These are phyloP conservation scores for Rutilus rutilus DNA, from an alignment of 2,113 vertebrate species.

Conservation along the genomic window DNA sequence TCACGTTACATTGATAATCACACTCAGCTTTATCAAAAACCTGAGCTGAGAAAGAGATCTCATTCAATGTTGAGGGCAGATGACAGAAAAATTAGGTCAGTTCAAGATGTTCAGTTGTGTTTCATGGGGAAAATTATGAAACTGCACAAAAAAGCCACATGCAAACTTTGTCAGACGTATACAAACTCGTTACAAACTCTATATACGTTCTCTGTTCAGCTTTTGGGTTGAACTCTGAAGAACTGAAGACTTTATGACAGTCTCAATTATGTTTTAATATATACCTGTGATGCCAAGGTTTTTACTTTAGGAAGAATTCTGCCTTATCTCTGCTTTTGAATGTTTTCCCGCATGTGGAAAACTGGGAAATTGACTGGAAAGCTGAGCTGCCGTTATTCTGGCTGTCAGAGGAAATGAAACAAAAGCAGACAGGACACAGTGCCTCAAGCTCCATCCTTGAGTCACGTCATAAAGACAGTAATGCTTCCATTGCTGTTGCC, in stretches of 20 bases:
- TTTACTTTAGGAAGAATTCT: not conserved
- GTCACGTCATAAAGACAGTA: conserved; percentile 32
- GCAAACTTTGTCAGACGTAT: not conserved
- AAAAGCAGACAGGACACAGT: conserved; percentile 42
- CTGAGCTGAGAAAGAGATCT: not conserved
- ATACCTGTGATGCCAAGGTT: not conserved
- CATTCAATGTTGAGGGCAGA: not conserved
- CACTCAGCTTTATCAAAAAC: conserved; percentile 11
- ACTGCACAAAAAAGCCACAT: not conserved
- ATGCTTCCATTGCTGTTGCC: conserved; percentile 16
- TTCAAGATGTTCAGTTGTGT: not conserved
- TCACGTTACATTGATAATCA: conserved; percentile 37
- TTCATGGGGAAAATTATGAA: not conserved
- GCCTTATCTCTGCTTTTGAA: conserved; percentile 4
- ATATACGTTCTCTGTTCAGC: not conserved
- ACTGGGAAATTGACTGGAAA: conserved; percentile 34
- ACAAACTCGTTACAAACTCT: not conserved
- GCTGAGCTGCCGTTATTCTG: conserved; percentile 32
- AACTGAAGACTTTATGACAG: not conserved
- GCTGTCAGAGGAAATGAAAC: conserved; percentile 43
- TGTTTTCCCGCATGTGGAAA: conserved; percentile 24
- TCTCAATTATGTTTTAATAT: not conserved
- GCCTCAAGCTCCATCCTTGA: conserved; percentile 9
- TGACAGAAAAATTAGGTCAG: conserved; percentile 3
- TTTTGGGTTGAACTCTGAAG: not conserved